Conservation (phyloP, 2,797 vertebrate genomes). For the Crossoptilon crossoptilon region DNA sequence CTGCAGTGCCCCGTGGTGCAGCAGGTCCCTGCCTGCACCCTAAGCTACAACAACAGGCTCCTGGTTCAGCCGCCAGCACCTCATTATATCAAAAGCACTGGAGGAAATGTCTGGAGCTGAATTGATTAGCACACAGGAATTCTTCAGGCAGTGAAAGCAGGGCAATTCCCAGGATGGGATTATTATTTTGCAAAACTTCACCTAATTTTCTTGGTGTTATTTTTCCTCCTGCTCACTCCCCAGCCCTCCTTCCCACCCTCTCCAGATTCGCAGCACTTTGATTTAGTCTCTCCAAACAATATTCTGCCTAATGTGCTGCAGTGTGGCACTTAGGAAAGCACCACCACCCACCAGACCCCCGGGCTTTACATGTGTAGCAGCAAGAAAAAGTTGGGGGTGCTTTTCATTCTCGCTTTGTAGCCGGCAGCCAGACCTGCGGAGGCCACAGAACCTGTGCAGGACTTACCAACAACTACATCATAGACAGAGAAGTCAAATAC, state of each 20-base stretch:
- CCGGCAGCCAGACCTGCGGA: background rate
- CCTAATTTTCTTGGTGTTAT: conserved; percentile 26
- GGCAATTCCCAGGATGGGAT: conserved; percentile 58
- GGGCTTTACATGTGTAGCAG: background rate
- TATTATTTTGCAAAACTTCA: conserved; percentile 43
- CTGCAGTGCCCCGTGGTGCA: rapidly evolving
- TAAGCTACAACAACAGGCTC: conserved; percentile 21
- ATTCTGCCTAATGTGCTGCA: background rate
- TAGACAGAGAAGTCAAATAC: background rate
- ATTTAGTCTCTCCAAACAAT: conserved; percentile 23
- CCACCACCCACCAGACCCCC: rapidly evolving
- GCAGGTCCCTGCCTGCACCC: background rate
- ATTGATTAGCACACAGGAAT: conserved; percentile 71
- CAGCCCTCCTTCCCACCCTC: background rate
- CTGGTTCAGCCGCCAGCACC: conserved; percentile 56
- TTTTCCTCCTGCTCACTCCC: rapidly evolving
- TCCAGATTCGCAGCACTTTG: background rate
- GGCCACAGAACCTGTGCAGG: background rate
- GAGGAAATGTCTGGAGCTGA: conserved; percentile 58
- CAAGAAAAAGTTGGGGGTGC: background rate
- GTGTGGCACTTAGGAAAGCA: background rate
- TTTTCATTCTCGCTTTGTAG: background rate
- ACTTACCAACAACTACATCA: background rate
- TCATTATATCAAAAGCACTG: conserved; percentile 68
- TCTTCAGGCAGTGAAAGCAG: conserved; percentile 66